Evolutionary conservation across 2,888 invertebrate genomes (phyloP).

Genomic region (Cantharis flavilabris): DNA sequence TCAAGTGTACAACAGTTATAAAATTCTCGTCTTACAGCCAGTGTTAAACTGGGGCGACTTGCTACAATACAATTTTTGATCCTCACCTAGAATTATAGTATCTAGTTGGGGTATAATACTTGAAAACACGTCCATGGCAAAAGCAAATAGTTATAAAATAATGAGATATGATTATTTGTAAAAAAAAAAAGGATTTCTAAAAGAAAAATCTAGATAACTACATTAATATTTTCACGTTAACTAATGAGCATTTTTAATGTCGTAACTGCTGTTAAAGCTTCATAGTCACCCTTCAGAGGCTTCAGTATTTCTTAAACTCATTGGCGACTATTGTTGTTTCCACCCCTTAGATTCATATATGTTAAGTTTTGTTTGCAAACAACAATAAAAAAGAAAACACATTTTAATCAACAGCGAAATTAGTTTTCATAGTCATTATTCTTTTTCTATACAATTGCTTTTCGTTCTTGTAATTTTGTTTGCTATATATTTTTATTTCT

Average conservation of each 20-base stretch:
- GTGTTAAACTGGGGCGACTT: constrained; percentile 30
- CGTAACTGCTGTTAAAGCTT: neutral
- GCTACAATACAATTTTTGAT: constrained; percentile 45
- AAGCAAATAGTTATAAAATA: constrained; percentile 28
- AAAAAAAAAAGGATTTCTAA: neutral
- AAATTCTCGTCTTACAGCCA: constrained; percentile 7
- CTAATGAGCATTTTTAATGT: neutral
- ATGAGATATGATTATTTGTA: neutral
- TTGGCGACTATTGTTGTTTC: neutral
- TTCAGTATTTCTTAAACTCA: neutral
- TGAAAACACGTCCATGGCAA: constrained; percentile 50
- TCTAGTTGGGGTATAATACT: constrained; percentile 54
- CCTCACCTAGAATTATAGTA: constrained; percentile 50
- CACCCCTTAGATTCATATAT: neutral
- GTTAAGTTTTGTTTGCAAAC: neutral
- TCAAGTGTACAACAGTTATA: constrained; percentile 34
- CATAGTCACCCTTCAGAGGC: neutral
- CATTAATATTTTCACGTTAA: neutral
- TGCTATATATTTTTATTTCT: neutral
- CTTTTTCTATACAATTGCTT: neutral
- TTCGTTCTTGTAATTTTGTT: neutral
- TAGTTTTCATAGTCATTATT: neutral
- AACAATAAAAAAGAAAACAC: neutral
- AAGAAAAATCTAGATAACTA: neutral
- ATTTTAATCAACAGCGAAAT: neutral